These are phyloP conservation scores for Sebastes itinus DNA, from an alignment of 2,797 vertebrate species.

Conservation along the genomic window DNA sequence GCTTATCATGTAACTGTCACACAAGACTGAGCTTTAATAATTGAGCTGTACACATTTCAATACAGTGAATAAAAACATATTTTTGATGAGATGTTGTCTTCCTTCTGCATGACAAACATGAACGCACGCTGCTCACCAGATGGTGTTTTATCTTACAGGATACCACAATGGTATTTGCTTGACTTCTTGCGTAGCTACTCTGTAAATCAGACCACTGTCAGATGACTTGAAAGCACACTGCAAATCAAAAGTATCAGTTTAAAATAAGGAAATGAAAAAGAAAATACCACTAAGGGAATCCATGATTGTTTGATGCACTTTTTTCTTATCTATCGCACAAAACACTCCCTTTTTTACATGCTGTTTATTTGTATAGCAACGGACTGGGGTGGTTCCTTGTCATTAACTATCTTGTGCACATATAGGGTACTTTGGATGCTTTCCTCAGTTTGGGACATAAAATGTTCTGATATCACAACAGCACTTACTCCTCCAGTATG, in stretches of 20 bases:
- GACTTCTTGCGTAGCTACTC: neutral
- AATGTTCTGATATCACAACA: too few relatives aligned
- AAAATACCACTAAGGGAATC: neutral
- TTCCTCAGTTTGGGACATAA: too few relatives aligned
- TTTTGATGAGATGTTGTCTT: neutral
- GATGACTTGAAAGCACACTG: too few relatives aligned
- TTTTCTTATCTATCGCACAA: too few relatives aligned
- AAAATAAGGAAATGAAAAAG: neutral
- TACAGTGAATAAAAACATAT: neutral
- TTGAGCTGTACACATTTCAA: neutral
- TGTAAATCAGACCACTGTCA: rapidly evolving
- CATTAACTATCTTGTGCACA: too few relatives aligned
- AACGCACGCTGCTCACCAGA: neutral
- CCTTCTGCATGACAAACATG: neutral
- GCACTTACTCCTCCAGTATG: too few relatives aligned
- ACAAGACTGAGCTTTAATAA: neutral
- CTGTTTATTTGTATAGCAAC: too few relatives aligned
- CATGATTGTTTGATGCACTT: too few relatives aligned
- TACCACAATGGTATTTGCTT: neutral
- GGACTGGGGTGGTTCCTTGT: too few relatives aligned
- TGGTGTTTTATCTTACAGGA: neutral
- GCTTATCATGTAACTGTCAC: neutral
- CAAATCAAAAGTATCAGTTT: neutral
- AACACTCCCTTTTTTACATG: too few relatives aligned
- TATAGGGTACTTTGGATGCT: too few relatives aligned